Evolutionary conservation across 2,113 vertebrate genomes (phyloP).

Genomic region (Dasyornis broadbenti): DNA sequence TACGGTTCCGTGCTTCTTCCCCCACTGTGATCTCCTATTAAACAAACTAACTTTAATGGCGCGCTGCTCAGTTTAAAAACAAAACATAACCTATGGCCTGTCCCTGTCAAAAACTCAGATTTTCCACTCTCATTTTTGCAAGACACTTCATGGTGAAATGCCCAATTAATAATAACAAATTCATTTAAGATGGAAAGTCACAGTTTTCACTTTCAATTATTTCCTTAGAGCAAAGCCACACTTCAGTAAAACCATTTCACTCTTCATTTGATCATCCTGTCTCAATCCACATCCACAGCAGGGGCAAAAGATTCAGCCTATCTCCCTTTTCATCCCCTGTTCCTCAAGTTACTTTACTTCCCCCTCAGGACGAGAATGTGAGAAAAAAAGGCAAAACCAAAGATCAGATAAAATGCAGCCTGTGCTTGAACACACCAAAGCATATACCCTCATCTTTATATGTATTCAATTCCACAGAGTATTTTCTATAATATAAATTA

Average conservation of each 20-base stretch:
- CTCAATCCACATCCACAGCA: background rate
- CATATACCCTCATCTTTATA: background rate
- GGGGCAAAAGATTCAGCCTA: background rate
- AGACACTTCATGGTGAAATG: background rate
- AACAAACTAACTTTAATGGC: background rate
- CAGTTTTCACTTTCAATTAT: background rate
- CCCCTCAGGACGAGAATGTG: background rate
- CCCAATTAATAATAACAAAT: background rate
- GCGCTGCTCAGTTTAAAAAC: background rate
- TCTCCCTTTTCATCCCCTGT: background rate
- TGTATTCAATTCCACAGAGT: background rate
- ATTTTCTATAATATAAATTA: background rate
- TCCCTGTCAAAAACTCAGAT: background rate
- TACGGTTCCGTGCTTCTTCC: accelerated
- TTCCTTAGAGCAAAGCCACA: background rate
- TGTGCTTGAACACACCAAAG: background rate
- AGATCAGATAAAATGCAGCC: background rate
- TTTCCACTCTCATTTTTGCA: background rate
- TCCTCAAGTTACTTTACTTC: background rate
- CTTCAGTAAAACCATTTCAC: background rate
- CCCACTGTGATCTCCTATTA: background rate
- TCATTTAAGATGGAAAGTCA: background rate
- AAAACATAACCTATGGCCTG: background rate
- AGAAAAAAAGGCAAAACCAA: background rate
- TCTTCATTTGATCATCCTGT: background rate